Percentiles rank a stretch among this genome's conserved stretches.
phyloP scores from a whole-genome alignment of 2,888 invertebrate genomes.

The Dicyrtomina minuta region DNA sequence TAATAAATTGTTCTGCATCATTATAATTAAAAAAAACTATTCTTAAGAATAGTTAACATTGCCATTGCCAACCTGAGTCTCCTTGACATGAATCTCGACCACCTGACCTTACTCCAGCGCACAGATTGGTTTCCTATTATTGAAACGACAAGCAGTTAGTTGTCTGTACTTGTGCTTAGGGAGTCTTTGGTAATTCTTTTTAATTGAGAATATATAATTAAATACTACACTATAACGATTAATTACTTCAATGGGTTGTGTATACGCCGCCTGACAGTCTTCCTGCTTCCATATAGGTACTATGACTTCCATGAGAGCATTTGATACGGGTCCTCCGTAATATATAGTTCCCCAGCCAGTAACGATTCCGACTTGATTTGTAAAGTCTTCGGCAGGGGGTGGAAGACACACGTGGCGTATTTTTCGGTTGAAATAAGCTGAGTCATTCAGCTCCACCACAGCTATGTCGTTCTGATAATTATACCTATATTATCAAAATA shows the following conservation, averaged over 20 bases:
- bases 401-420: conserved; percentile 85
- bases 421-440: conserved; percentile 58
- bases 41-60: too few species aligned
- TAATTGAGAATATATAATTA: neutral
- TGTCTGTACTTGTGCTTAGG: too few species aligned
- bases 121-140: conserved; percentile 66
- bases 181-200: too few species aligned
- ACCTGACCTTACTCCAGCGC: conserved; percentile 74
- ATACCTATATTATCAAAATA: conserved; percentile 54
- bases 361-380: conserved; percentile 66
- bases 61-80: neutral
- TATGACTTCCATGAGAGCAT: conserved; percentile 72
- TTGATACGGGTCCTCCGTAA: conserved; percentile 70
- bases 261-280: conserved; percentile 66
- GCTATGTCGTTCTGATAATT: conserved; percentile 78
- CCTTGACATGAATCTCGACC: conserved; percentile 78
- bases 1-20: too few species aligned
- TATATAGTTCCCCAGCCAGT: conserved; percentile 60
- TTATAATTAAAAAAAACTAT: too few species aligned
- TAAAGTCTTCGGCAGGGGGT: conserved; percentile 62
- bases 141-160: neutral
- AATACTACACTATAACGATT: neutral
- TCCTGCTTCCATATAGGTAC: conserved; percentile 76
- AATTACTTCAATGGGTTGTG: conserved; percentile 61
- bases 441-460: conserved; percentile 59